Evolutionary conservation across 2,888 invertebrate species (phyloP), one percentile per base, ranked within the genome.

Genomic region (Microctonus brassicae): DNA sequence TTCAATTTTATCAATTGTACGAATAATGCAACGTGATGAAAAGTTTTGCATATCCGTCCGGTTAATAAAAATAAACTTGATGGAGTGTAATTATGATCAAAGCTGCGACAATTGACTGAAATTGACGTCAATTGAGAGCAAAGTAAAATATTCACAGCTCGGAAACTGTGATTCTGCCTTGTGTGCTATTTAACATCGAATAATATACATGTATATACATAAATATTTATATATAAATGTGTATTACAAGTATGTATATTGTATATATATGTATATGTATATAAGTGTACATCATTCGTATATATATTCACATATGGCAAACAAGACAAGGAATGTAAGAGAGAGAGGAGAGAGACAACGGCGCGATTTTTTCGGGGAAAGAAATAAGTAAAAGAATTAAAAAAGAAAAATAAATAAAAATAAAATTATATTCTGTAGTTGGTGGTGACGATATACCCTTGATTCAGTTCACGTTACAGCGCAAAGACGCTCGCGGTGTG

Each of bases 81-180:
- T 66, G 47, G 64, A 9, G 71, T 68, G 69, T 73, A 72, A 73
- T 73, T 71, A 73, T 61, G 57, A 57, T 55, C 65, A 22, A 65
- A 74, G 47, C 47, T 10, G 64, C 76, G 78, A 65, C 81, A 85
- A 86, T 86, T 85, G 85, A 72, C 75, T 76, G 76, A 77, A 86
- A 86, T 86, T 86, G 82, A 73, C 80, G 78, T 74, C 83, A 86
- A 86, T 86, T 86, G 83, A 80, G 82, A 80, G 74, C 80, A 80
- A 75, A 70, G 78, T 74, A 52, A 39, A 55, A 33, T 34, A 57
- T 34, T 63, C 62, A 33, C 58, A 55, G 39, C 26, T 58, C 63
- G 72, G 70, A 70, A 70, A 78, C 78, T 78, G 84, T 84, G 85
- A 85, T 85, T 85, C 80, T 75, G 74, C 78, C 78, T 76, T 69